phyloP scores from a whole-genome alignment of 37 sponge, comb jelly and placozoan species.

The Dysidea cf. avara region DNA sequence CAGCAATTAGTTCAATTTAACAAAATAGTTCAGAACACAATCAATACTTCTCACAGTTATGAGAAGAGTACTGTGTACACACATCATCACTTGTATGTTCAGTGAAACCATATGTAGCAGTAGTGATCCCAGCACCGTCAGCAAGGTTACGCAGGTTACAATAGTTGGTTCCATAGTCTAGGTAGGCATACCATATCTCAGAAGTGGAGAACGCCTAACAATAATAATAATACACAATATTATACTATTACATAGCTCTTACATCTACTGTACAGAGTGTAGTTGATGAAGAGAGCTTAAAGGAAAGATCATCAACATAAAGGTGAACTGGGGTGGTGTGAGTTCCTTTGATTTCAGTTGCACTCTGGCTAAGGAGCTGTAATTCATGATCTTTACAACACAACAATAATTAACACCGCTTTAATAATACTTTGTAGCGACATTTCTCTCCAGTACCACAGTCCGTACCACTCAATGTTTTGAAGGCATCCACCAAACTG shows the following conservation, averaged over 20 bases:
- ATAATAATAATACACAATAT: slow-evolving; percentile 3
- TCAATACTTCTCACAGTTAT: slow-evolving; percentile 72
- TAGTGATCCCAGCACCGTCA: slow-evolving; percentile 44
- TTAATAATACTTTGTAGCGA: slow-evolving; percentile 44
- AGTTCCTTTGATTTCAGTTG: slow-evolving; percentile 45
- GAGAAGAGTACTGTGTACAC: slow-evolving; percentile 70
- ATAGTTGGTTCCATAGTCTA: slow-evolving; percentile 85
- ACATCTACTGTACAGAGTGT: slow-evolving; percentile 19
- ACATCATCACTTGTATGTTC: slow-evolving; percentile 52
- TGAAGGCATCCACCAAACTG: slow-evolving; percentile 38
- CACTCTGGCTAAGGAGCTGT: slow-evolving; percentile 17
- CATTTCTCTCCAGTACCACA: slow-evolving; percentile 50
- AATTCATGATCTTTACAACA: no score
- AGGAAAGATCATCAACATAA: slow-evolving; percentile 67
- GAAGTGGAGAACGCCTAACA: slow-evolving; percentile 73
- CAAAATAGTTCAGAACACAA: no score
- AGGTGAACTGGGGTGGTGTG: slow-evolving; percentile 75
- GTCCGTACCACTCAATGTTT: slow-evolving; percentile 18
- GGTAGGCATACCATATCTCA: slow-evolving; percentile 71
- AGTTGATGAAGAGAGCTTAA: slow-evolving; percentile 13
- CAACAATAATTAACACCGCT: no score
- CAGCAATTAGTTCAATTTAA: no score
- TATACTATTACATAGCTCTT: slow-evolving; percentile 46
- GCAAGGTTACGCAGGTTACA: slow-evolving; percentile 84
- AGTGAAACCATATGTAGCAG: slow-evolving; percentile 45